Conservation (phyloP, 37 sponge, comb jelly and placozoan genomes). For the Cladorhizidae sp. region DNA sequence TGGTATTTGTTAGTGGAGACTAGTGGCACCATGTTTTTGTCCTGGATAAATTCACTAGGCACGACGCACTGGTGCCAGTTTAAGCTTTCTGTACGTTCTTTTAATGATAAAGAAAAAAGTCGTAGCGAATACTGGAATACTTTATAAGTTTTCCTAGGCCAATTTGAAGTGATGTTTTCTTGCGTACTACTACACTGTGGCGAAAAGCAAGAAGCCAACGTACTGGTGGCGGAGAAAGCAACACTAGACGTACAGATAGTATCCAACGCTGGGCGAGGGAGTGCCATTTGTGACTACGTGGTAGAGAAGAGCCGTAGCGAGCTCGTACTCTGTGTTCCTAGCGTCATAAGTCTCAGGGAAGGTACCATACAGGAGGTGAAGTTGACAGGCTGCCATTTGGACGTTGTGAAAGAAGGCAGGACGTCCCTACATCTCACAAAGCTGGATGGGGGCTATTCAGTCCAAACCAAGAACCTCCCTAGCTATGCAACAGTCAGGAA, state of each 20-base stretch:
- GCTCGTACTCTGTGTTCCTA: conserved; percentile 33
- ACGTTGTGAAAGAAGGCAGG: background rate
- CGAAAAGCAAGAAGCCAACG: background rate
- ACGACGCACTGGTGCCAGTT: background rate
- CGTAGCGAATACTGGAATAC: background rate
- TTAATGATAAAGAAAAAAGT: background rate
- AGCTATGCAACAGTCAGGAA: conserved; percentile 2
- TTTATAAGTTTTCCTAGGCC: background rate
- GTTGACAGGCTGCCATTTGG: conserved; percentile 25
- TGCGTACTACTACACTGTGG: conserved; percentile 13
- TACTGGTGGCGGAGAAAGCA: conserved; percentile 15
- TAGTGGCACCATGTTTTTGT: background rate
- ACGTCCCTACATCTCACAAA: background rate
- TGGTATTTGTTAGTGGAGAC: background rate
- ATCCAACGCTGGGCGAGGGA: conserved; percentile 29
- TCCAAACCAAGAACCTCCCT: background rate
- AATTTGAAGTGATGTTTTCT: conserved; percentile 28
- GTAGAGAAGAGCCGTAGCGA: conserved; percentile 6
- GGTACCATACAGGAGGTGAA: conserved; percentile 32
- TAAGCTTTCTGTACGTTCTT: background rate
- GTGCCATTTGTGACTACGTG: conserved; percentile 1
- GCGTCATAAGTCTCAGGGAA: conserved; percentile 8
- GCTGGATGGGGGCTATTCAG: conserved; percentile 2
- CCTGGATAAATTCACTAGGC: conserved; percentile 11
- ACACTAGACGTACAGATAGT: conserved; percentile 18